phyloP scores from a whole-genome alignment of 2,797 vertebrate species.

The Oryzias dopingdopingensis region DNA sequence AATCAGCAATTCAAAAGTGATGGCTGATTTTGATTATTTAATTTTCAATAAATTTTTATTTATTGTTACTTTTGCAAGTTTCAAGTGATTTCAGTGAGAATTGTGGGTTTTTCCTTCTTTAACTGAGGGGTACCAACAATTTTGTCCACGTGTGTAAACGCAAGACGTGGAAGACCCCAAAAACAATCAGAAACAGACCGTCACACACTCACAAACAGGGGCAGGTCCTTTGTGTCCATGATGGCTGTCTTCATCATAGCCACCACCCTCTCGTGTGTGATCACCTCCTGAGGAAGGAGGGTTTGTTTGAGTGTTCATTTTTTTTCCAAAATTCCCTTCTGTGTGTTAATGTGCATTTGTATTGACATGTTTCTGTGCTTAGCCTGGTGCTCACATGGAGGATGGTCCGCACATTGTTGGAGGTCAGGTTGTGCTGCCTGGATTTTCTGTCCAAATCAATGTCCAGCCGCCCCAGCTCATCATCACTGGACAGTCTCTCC shows the following conservation, averaged over 20 bases:
- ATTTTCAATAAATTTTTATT: too few species aligned
- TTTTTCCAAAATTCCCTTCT: neutral
- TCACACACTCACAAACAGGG: conserved; percentile 89
- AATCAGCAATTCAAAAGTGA: too few species aligned
- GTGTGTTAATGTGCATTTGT: too few species aligned
- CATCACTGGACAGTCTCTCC: conserved; percentile 74
- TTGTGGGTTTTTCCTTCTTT: too few species aligned
- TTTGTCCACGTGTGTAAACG: too few species aligned
- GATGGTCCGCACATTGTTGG: conserved; percentile 88
- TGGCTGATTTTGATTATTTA: too few species aligned
- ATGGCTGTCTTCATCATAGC: conserved; percentile 98
- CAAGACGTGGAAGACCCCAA: neutral
- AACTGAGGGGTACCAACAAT: too few species aligned
- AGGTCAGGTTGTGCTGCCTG: conserved; percentile 89
- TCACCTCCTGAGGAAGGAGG: conserved; percentile 83
- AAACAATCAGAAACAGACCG: neutral
- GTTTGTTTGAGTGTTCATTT: neutral
- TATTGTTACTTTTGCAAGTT: too few species aligned
- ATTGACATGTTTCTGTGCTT: too few species aligned
- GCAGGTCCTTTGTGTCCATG: conserved; percentile 87
- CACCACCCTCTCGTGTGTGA: conserved; percentile 93
- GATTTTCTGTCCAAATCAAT: conserved; percentile 88
- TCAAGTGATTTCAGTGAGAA: too few species aligned
- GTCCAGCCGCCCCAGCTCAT: conserved; percentile 80
- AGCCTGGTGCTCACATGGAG: conserved; percentile 83